Evolutionary conservation across 2,113 vertebrate species (phyloP).

Genomic region (Sphaerodactylus townsendi): DNA sequence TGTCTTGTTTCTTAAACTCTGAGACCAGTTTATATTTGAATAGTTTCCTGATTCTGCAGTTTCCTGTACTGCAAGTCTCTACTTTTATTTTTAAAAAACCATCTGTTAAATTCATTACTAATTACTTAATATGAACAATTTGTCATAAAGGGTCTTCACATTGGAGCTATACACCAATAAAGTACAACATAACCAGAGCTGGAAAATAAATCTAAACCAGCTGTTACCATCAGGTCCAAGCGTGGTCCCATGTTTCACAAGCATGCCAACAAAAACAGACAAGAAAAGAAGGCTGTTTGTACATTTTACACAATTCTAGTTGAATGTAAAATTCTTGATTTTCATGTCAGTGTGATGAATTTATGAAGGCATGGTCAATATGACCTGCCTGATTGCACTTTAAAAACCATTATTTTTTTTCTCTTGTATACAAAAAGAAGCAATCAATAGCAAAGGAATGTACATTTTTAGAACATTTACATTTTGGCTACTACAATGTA

Average conservation of each 20-base stretch:
- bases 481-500: conserved; percentile 87
- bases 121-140: conserved; percentile 82
- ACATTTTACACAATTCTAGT: conserved; percentile 72
- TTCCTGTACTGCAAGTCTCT: conserved; percentile 71
- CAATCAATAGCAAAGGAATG: conserved; percentile 73
- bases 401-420: conserved; percentile 71
- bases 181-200: conserved; percentile 79
- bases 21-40: conserved; percentile 73
- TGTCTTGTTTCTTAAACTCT: conserved; percentile 79
- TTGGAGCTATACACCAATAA: conserved; percentile 80
- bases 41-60: conserved; percentile 70
- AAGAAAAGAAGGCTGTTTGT: conserved; percentile 67
- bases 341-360: conserved; percentile 72
- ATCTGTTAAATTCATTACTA: conserved; percentile 68
- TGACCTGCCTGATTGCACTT: conserved; percentile 82
- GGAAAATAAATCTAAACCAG: conserved; percentile 76
- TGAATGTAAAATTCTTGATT: conserved; percentile 74
- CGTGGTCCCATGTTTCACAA: conserved; percentile 78
- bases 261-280: conserved; percentile 85
- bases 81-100: conserved; percentile 66
- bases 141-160: conserved; percentile 76
- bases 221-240: conserved; percentile 72
- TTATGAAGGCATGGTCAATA: conserved; percentile 84
- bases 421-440: conserved; percentile 78
- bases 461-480: conserved; percentile 77